These are phyloP conservation scores for Stegastes partitus DNA, from an alignment of 2,113 vertebrate species.

Conservation along the genomic window DNA sequence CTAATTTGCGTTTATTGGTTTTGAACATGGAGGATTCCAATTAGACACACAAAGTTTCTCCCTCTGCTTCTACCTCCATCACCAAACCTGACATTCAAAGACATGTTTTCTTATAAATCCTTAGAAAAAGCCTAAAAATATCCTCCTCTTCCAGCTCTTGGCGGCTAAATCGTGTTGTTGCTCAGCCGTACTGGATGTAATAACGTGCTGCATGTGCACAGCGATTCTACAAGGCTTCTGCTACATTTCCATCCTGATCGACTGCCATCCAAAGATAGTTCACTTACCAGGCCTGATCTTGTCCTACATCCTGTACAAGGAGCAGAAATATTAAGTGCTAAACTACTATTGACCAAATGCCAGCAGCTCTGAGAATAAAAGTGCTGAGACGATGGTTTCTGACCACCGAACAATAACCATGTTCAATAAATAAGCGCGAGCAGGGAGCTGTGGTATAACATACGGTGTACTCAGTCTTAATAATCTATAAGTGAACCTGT, in stretches of 20 bases:
- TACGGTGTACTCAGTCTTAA: background rate
- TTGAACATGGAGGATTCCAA: no score
- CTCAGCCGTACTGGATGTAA: constrained; percentile 5
- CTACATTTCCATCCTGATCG: background rate
- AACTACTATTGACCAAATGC: constrained; percentile 3
- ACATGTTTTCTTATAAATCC: no score
- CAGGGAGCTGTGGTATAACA: background rate
- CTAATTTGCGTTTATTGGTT: no score
- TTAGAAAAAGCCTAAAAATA: no score
- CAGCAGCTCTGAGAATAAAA: constrained; percentile 3
- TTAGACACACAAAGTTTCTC: no score
- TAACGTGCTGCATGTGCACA: background rate
- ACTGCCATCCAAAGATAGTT: background rate
- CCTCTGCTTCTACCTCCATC: no score
- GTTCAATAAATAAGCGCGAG: background rate
- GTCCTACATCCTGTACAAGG: background rate
- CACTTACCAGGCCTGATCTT: background rate
- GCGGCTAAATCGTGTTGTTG: background rate
- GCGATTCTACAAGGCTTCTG: background rate
- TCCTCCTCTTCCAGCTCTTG: no score
- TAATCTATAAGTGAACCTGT: constrained; percentile 9
- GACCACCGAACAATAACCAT: constrained; percentile 12
- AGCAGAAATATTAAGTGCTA: background rate
- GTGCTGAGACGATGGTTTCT: constrained; percentile 27
- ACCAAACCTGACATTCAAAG: no score